Percentiles rank a stretch among this genome's conserved stretches.
phyloP scores from a whole-genome alignment of 2,113 vertebrate species.

The Apaloderma vittatum region DNA sequence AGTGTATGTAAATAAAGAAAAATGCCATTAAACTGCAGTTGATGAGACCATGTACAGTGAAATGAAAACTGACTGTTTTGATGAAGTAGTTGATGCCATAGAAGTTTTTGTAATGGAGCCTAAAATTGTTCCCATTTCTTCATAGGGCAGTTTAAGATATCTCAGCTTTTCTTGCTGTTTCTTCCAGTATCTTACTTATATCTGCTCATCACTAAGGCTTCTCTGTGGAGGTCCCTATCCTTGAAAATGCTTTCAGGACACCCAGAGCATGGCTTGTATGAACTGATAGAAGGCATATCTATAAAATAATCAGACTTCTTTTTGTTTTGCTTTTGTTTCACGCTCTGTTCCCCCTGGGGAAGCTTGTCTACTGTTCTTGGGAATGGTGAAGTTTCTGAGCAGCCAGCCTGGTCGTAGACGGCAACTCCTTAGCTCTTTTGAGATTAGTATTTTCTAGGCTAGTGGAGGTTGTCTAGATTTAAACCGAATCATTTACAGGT shows the following conservation, averaged over 20 bases:
- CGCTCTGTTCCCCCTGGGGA: neutral
- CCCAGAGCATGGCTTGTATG: neutral
- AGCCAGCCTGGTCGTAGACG: neutral
- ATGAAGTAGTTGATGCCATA: neutral
- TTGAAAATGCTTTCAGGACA: neutral
- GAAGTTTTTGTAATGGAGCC: neutral
- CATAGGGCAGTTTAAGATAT: neutral
- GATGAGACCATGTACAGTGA: neutral
- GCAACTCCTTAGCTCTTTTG: rapidly evolving
- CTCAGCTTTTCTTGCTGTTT: neutral
- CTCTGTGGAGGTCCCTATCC: neutral
- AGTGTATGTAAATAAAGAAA: slow-evolving; percentile 12
- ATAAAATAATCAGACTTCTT: neutral
- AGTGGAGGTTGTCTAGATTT: neutral
- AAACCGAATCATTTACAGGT: neutral
- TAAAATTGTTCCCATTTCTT: neutral
- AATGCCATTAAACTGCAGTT: neutral
- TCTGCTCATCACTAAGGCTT: neutral
- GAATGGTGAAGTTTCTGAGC: neutral
- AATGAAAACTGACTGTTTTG: neutral
- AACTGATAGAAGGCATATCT: neutral
- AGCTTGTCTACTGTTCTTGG: rapidly evolving
- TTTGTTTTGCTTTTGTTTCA: neutral
- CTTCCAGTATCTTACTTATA: neutral
- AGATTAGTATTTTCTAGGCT: neutral